Conservation (phyloP, 2,888 invertebrate genomes). For the Drosophila fulvimacula region DNA sequence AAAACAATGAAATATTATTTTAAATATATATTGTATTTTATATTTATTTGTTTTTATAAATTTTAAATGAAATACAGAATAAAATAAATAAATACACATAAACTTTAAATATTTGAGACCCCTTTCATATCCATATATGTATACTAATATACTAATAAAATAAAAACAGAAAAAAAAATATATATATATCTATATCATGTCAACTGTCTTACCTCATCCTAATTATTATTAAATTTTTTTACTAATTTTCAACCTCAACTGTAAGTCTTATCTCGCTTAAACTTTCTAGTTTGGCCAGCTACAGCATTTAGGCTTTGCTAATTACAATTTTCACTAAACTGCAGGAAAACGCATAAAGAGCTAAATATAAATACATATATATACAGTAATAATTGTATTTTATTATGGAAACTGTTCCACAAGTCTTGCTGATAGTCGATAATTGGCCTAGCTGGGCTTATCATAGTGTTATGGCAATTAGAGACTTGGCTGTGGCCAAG, state of each 20-base stretch:
- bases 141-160: too few species aligned
- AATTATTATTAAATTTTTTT: background rate
- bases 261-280: background rate
- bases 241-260: background rate
- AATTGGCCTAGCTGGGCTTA: slow-evolving; percentile 9
- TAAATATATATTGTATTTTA: too few species aligned
- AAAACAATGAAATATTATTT: too few species aligned
- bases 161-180: too few species aligned
- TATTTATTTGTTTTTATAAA: too few species aligned
- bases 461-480: slow-evolving; percentile 13
- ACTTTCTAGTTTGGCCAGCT: background rate
- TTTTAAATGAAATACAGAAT: too few species aligned
- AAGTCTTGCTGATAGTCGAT: background rate
- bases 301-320: background rate
- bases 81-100: too few species aligned
- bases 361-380: background rate
- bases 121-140: too few species aligned
- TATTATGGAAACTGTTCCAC: slow-evolving; percentile 1
- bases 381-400: background rate
- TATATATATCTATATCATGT: too few species aligned
- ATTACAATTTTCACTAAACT: background rate
- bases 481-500: background rate
- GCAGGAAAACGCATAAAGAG: too few species aligned
- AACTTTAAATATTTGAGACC: too few species aligned
- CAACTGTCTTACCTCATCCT: background rate